A percentile compares a stretch with the other conserved stretches of the same genome.
Conservation (phyloP, 1,140 invertebrate genomes). For the Pachyrhynchus sulphureomaculatus region DNA sequence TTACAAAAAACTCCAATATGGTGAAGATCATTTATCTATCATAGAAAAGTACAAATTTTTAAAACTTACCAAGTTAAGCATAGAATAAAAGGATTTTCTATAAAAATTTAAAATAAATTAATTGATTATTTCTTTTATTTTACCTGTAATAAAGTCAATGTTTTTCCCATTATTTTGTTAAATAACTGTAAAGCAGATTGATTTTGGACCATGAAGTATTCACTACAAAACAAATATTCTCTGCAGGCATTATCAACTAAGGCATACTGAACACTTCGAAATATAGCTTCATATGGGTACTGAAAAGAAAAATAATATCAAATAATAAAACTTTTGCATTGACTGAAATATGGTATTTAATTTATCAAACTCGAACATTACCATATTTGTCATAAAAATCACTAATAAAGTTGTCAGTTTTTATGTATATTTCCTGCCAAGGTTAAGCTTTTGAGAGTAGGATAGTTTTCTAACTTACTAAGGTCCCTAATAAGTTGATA, state of each 20-base stretch:
- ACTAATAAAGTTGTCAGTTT: too few relatives aligned
- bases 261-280: constrained; percentile 95
- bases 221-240: constrained; percentile 94
- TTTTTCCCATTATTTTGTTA: constrained; percentile 91
- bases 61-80: too few relatives aligned
- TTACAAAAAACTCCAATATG: too few relatives aligned
- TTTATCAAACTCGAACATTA: not conserved
- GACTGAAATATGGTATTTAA: not conserved
- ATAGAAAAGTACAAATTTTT: too few relatives aligned
- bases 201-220: constrained; percentile 92
- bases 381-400: too few relatives aligned
- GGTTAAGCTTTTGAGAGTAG: too few relatives aligned
- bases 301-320: constrained; percentile 54
- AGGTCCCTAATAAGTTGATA: too few relatives aligned
- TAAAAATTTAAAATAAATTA: not conserved
- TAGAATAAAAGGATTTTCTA: not conserved
- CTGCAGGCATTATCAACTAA: constrained; percentile 97
- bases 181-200: constrained; percentile 87
- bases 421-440: too few relatives aligned
- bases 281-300: constrained; percentile 95
- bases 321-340: not conserved
- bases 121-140: too few relatives aligned
- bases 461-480: too few relatives aligned
- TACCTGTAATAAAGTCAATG: constrained; percentile 81
- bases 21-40: too few relatives aligned